These are phyloP conservation scores for Diplodus sargus DNA, from an alignment of 2,797 vertebrate genomes.

Conservation along the genomic window DNA sequence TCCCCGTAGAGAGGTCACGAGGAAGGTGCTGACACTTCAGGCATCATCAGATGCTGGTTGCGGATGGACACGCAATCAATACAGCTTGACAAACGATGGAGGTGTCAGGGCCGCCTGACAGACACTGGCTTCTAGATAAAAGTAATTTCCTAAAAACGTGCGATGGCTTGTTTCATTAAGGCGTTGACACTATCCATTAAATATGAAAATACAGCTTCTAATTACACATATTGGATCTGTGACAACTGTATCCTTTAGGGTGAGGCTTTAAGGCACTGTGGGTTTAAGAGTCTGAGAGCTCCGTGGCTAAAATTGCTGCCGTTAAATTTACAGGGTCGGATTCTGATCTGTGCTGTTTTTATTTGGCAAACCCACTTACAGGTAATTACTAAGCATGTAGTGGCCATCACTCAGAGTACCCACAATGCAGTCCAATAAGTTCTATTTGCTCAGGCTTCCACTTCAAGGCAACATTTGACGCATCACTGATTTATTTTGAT, in stretches of 20 bases:
- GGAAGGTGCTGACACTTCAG: conserved; percentile 51
- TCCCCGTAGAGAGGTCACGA: conserved; percentile 55
- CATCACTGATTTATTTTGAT: not conserved
- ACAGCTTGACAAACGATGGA: conserved; percentile 39
- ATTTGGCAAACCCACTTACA: conserved; percentile 56
- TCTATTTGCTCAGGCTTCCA: conserved; percentile 2
- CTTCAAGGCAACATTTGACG: not conserved
- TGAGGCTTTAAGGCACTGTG: conserved; percentile 30
- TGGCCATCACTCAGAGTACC: conserved; percentile 29
- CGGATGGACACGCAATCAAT: conserved; percentile 55
- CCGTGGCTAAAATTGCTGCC: conserved; percentile 23
- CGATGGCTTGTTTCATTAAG: conserved; percentile 26
- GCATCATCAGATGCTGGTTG: conserved; percentile 28
- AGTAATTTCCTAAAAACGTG: conserved; percentile 22
- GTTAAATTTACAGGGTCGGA: conserved; percentile 46
- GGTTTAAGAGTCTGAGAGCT: conserved; percentile 40
- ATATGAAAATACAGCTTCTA: conserved; percentile 50
- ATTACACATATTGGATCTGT: conserved; percentile 44
- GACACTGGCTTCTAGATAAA: conserved; percentile 22
- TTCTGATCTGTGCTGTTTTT: conserved; percentile 48
- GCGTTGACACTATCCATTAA: conserved; percentile 11
- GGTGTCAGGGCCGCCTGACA: conserved; percentile 21
- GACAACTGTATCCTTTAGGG: conserved; percentile 30
- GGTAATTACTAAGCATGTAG: conserved; percentile 41
- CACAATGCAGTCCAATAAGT: conserved; percentile 32